These are phyloP conservation scores for Helicoverpa zea DNA, from an alignment of 1,140 invertebrate genomes.

Conservation along the genomic window DNA sequence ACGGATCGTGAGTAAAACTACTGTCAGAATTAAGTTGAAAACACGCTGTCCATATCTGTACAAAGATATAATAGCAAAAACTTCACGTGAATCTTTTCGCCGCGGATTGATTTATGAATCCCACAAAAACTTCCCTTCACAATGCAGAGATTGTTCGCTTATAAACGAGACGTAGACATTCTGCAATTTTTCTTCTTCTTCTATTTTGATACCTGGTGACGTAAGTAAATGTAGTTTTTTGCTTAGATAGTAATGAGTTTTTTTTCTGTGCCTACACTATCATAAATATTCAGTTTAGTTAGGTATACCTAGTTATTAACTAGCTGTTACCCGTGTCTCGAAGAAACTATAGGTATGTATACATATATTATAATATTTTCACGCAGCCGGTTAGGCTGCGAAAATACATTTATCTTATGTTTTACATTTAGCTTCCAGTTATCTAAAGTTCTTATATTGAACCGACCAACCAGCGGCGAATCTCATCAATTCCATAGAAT, in stretches of 20 bases:
- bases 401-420: no score
- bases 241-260: not conserved
- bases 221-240: conserved; percentile 27
- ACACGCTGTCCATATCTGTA: conserved; percentile 20
- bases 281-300: not conserved
- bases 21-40: not conserved
- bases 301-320: not conserved
- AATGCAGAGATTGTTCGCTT: conserved; percentile 24
- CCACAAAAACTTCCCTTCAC: conserved; percentile 41
- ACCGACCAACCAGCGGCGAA: not conserved
- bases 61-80: conserved; percentile 48
- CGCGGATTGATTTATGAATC: conserved; percentile 48
- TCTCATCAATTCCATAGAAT: not conserved
- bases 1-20: no score
- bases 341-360: no score
- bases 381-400: no score
- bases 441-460: no score
- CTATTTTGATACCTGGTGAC: conserved; percentile 17
- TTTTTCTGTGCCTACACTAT: not conserved
- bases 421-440: no score
- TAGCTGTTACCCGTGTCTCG: no score
- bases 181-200: conserved; percentile 30
- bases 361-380: no score
- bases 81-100: conserved; percentile 41
- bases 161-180: conserved; percentile 31